Conservation (phyloP, 2,888 invertebrate species). For the Boloria selene region DNA sequence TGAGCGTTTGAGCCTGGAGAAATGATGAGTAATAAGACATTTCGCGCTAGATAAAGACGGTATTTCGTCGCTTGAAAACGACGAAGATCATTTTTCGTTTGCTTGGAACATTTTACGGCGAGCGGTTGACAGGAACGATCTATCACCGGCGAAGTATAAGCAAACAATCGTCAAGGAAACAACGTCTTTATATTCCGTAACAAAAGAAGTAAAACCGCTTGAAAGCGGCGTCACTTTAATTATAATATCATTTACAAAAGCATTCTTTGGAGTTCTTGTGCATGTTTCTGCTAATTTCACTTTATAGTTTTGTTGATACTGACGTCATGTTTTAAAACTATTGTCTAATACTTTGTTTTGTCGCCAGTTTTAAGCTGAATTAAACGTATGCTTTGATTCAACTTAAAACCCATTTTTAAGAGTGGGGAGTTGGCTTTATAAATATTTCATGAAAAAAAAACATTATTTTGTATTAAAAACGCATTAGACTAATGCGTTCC, state of each 20-base stretch:
- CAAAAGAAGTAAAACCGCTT: constrained; percentile 22
- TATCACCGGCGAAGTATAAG: constrained; percentile 50
- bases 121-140: constrained; percentile 58
- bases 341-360: constrained; percentile 24
- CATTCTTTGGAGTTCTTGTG: constrained; percentile 18
- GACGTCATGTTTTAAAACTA: constrained; percentile 23
- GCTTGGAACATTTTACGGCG: constrained; percentile 47
- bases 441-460: too few relatives aligned
- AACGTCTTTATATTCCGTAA: constrained; percentile 26
- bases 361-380: too few relatives aligned
- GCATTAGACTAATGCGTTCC: not conserved
- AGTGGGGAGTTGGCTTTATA: too few relatives aligned
- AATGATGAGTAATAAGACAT: constrained; percentile 57
- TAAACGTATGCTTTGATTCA: not conserved
- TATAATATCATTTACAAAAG: constrained; percentile 25
- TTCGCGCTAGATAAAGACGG: constrained; percentile 60
- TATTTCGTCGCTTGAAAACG: constrained; percentile 48
- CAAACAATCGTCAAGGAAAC: constrained; percentile 31
- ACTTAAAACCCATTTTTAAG: too few relatives aligned
- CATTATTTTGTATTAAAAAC: not conserved
- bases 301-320: constrained; percentile 25
- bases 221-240: constrained; percentile 17
- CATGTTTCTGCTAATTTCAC: constrained; percentile 28
- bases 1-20: constrained; percentile 34
- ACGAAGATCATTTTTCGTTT: constrained; percentile 61